Evolutionary conservation across 2,888 invertebrate genomes (phyloP), one percentile per base, ranked within the genome.

Genomic region (Fragum sueziense): DNA sequence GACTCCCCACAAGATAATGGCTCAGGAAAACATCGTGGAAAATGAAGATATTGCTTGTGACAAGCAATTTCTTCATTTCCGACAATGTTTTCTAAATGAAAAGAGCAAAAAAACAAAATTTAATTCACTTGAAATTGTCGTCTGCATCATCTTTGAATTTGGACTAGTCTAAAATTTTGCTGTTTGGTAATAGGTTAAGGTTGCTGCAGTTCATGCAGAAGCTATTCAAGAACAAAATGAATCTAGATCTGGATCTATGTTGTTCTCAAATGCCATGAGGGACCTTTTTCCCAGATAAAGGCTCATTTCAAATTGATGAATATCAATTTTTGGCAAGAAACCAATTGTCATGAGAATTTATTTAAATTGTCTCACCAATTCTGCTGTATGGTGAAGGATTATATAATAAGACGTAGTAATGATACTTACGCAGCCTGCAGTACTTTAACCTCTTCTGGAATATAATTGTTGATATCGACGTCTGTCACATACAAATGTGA

Each of bases 401-500:
- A 57, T 4, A 57, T 22, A 57, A 57, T n/a, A 1, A 37, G 29
- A 14, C 3, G 14, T 17, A 3, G 7, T 9, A 29, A 17, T n/a
- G 4, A 33, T 33, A 74, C 85, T 77, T 86, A 90, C 90, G 85
- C 86, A n/a, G 85, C 80, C 72, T 85, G 82, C 3, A 89, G 59
- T 7, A 85, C 86, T 17, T 70, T 67, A 7, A 91, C 81, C 76
- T 91, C 89, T 6, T 89, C 79, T 22, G 90, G 89, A 54, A 78
- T 86, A 76, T 76, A 91, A 25, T 88, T 85, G 6, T 81, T 79
- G 0, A 88, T 85, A 17, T 82, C 61, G 2, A 88, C 88, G 11
- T 81, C 61, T 2, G 90, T 89, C 34, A 92, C 91, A 3, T 90
- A 91, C 90, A 96, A 94, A 87, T 94, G 95, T 0, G 95, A 94